Conservation (phyloP, 1,140 invertebrate species). For the Panagrolaimus sp. region DNA sequence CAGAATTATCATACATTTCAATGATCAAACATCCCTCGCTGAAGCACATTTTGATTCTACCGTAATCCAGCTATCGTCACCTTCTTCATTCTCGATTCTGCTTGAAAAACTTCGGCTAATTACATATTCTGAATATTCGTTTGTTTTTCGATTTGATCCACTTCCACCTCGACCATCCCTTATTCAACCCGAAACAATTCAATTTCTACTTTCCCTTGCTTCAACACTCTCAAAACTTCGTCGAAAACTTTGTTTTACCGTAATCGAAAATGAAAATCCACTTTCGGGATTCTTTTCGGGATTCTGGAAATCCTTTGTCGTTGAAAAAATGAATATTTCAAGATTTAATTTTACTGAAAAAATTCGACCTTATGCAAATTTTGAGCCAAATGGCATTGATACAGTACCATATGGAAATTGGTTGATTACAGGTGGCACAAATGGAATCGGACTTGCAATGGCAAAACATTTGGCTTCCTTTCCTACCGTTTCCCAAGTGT, state of each 20-base stretch:
- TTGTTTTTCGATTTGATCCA: not conserved
- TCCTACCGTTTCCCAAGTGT: conserved; percentile 6
- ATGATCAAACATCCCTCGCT: not conserved
- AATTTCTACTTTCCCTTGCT: not conserved
- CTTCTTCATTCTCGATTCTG: not conserved
- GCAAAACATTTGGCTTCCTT: conserved; percentile 24
- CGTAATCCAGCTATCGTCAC: not conserved
- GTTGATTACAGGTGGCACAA: conserved; percentile 38
- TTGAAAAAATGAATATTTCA: conserved; percentile 25
- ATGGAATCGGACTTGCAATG: conserved; percentile 39
- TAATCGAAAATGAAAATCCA: conserved; percentile 22
- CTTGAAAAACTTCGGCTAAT: not conserved
- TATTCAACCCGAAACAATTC: not conserved
- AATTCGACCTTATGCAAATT: conserved; percentile 15
- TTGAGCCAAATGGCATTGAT: not conserved
- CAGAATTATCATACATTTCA: not conserved
- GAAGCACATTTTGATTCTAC: conserved; percentile 8
- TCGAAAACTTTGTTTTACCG: not conserved
- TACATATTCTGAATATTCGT: not conserved
- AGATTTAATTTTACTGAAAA: conserved; percentile 19
- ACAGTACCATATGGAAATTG: conserved; percentile 13
- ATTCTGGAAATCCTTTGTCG: conserved; percentile 40
- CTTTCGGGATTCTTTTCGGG: conserved; percentile 23
- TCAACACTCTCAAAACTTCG: not conserved
- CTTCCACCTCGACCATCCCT: not conserved